These are phyloP conservation scores for Sternarchorhynchus goeldii DNA, from an alignment of 2,797 vertebrate species.

Conservation along the genomic window DNA sequence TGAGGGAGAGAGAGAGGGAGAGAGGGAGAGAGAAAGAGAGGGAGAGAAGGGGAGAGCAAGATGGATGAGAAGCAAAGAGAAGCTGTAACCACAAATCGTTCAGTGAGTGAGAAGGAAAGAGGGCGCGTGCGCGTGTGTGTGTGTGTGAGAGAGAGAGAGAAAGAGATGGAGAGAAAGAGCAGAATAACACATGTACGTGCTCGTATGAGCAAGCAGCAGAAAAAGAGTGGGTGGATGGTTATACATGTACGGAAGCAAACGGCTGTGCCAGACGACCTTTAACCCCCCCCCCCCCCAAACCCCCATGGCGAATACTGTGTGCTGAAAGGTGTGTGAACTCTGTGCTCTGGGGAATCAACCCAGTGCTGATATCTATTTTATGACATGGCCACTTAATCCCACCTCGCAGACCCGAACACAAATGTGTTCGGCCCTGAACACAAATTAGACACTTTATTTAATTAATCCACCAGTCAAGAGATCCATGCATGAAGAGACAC, in stretches of 20 bases:
- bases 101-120: neutral
- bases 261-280: slow-evolving; percentile 58
- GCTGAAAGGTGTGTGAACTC: slow-evolving; percentile 45
- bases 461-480: slow-evolving; percentile 11
- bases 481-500: neutral
- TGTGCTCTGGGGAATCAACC: slow-evolving; percentile 35
- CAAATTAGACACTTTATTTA: slow-evolving; percentile 13
- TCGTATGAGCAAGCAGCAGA: slow-evolving; percentile 15
- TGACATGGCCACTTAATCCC: slow-evolving; percentile 51
- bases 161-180: neutral
- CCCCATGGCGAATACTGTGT: neutral
- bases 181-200: neutral
- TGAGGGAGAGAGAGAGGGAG: no score
- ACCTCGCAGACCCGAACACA: slow-evolving; percentile 47
- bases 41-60: no score
- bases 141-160: neutral
- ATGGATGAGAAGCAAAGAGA: no score
- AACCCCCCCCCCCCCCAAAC: slow-evolving; percentile 37
- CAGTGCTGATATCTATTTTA: slow-evolving; percentile 63
- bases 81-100: neutral
- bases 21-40: no score
- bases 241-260: neutral
- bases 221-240: slow-evolving; percentile 31
- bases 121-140: neutral
- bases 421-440: neutral